Evolutionary conservation across 2,797 vertebrate species (phyloP).

Genomic region (Lepus townsendii): DNA sequence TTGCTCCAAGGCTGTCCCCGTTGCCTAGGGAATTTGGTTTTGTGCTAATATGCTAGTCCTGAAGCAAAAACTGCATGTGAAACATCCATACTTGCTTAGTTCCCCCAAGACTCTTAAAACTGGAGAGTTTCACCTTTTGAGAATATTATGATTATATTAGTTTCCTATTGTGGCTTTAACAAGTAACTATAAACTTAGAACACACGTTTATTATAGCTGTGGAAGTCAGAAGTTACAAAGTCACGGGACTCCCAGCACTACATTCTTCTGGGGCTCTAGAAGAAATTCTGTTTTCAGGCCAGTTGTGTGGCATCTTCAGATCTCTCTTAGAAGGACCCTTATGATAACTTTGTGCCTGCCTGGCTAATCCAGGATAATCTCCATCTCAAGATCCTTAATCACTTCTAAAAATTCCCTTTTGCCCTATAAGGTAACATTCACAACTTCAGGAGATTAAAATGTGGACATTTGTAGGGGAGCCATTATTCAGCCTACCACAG

Average conservation of each 20-base stretch:
- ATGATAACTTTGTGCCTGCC: background rate
- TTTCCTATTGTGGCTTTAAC: background rate
- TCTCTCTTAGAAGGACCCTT: background rate
- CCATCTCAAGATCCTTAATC: background rate
- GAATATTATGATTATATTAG: background rate
- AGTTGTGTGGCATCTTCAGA: background rate
- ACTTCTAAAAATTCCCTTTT: background rate
- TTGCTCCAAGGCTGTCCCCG: background rate
- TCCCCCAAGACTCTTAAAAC: background rate
- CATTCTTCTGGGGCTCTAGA: background rate
- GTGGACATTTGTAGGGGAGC: background rate
- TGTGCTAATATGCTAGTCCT: background rate
- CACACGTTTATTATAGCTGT: background rate
- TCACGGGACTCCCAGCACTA: background rate
- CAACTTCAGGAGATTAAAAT: background rate
- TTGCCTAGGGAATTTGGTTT: background rate
- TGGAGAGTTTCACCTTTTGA: background rate
- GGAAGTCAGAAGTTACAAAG: background rate
- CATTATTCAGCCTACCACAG: background rate
- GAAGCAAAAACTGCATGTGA: background rate
- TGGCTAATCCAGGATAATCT: background rate
- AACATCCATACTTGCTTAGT: background rate
- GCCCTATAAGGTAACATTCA: background rate
- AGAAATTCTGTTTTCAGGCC: background rate
- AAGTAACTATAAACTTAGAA: background rate